Evolutionary conservation across 1,140 invertebrate species (phyloP).

Genomic region (Aphelenchoides besseyi): DNA sequence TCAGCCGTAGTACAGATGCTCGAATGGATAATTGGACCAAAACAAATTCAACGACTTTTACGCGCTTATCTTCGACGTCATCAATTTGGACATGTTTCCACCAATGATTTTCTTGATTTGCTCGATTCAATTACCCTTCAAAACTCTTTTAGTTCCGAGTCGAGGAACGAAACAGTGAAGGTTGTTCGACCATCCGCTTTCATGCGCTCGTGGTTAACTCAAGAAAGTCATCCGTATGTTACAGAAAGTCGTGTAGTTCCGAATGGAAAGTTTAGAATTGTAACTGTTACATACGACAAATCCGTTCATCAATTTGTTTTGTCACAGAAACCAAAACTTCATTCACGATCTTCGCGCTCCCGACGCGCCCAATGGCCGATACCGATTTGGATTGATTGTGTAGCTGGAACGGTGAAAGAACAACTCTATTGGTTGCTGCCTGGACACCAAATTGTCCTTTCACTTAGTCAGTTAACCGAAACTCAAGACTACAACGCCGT

Average conservation of each 20-base stretch:
- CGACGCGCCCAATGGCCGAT: conserved; percentile 29
- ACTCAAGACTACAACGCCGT: conserved; percentile 31
- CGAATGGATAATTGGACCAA: conserved; percentile 34
- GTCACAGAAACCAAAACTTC: conserved; percentile 42
- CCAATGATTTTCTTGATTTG: conserved; percentile 36
- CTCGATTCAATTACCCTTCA: conserved; percentile 25
- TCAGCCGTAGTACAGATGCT: conserved; percentile 41
- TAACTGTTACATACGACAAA: conserved; percentile 39
- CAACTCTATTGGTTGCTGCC: conserved; percentile 36
- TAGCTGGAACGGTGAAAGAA: conserved; percentile 23
- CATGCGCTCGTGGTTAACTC: conserved; percentile 25
- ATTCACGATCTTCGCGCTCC: background rate
- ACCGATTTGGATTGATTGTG: conserved; percentile 44
- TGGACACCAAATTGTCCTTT: conserved; percentile 28
- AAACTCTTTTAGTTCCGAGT: background rate
- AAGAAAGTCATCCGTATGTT: conserved; percentile 30
- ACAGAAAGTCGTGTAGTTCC: no score
- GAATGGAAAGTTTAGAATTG: conserved; percentile 27
- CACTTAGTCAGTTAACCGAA: conserved; percentile 30
- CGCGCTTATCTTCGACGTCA: conserved; percentile 33
- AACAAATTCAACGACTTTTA: conserved; percentile 33
- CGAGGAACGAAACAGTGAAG: background rate
- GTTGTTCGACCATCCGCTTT: background rate
- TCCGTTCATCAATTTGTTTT: conserved; percentile 26
- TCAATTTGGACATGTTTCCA: conserved; percentile 31